Evolutionary conservation across 53 echinoderm and acorn worm species (phyloP).

Genomic region (Patiria pectinifera): DNA sequence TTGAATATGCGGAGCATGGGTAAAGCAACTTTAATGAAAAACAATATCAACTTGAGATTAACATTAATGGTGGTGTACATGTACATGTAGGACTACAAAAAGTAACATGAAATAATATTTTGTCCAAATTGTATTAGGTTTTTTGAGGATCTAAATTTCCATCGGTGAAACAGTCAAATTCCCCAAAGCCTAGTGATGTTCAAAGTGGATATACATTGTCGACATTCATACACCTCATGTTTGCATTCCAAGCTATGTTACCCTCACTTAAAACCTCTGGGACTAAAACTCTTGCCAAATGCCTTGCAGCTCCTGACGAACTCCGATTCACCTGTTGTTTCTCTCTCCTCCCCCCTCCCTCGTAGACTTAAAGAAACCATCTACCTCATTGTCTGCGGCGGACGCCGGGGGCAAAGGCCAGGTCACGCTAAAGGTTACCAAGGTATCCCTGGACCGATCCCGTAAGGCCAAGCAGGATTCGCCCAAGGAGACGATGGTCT

Average conservation of each 20-base stretch:
- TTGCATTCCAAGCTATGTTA: not conserved
- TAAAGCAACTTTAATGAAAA: too few species aligned
- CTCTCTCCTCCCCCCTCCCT: not conserved
- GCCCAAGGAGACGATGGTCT: conserved; percentile 77
- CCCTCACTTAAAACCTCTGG: not conserved
- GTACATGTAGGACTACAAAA: too few species aligned
- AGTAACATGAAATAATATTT: too few species aligned
- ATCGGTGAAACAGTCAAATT: not conserved
- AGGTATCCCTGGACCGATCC: conserved; percentile 77
- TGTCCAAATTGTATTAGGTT: too few species aligned
- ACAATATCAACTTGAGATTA: too few species aligned
- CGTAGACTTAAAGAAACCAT: conserved; percentile 8
- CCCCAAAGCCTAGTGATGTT: not conserved
- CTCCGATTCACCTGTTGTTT: not conserved
- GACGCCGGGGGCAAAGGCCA: conserved; percentile 19
- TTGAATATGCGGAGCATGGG: too few species aligned
- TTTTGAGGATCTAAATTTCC: not conserved
- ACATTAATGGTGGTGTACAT: too few species aligned
- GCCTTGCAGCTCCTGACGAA: not conserved
- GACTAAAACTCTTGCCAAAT: not conserved
- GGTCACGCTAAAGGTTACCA: conserved; percentile 88
- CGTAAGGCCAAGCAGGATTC: conserved; percentile 61
- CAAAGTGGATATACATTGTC: not conserved
- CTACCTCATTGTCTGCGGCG: not conserved
- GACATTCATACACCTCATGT: not conserved